phyloP scores from a whole-genome alignment of 2,888 invertebrate species.

The Cyaniris semiargus region DNA sequence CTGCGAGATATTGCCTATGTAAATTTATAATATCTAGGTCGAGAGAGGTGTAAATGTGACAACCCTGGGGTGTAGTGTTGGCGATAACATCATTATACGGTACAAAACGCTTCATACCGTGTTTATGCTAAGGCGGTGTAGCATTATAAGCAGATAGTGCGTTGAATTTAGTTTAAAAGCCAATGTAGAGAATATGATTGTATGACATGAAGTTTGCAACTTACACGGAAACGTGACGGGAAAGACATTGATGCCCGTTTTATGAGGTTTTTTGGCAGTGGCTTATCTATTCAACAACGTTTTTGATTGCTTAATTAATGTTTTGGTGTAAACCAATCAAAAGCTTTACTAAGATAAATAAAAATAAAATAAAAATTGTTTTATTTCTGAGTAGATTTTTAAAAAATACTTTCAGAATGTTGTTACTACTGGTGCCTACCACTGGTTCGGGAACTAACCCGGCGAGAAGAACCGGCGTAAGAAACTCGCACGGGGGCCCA shows the following conservation, averaged over 20 bases:
- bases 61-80: constrained; percentile 43
- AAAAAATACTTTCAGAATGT: no score
- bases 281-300: background rate
- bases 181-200: background rate
- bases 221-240: background rate
- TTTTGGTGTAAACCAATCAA: no score
- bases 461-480: no score
- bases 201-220: background rate
- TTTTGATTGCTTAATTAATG: background rate
- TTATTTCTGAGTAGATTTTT: no score
- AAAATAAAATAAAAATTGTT: no score
- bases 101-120: constrained; percentile 74
- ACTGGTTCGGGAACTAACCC: no score
- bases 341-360: no score
- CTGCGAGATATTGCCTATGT: background rate
- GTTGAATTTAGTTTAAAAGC: background rate
- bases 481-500: no score
- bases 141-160: background rate
- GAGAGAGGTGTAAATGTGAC: constrained; percentile 31
- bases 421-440: no score
- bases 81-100: constrained; percentile 74
- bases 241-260: background rate
- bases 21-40: background rate
- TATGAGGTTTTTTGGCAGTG: no score
- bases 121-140: constrained; percentile 8